Evolutionary conservation across 2,888 invertebrate genomes (phyloP).

Genomic region (Panzeria rudis): DNA sequence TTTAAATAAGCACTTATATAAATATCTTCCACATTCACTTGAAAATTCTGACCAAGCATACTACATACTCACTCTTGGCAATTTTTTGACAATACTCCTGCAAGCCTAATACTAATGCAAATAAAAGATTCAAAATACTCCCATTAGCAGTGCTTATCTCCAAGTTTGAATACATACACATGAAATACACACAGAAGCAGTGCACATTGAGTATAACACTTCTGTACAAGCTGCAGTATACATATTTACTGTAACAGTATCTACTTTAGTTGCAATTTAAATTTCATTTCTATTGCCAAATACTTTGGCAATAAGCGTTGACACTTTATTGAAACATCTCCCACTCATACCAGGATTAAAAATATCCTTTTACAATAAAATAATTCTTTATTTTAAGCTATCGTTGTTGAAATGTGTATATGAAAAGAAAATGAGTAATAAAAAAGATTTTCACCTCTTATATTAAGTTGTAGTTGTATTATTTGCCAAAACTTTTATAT

Average conservation of each 20-base stretch:
- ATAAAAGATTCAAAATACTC: too few relatives aligned
- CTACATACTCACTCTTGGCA: too few relatives aligned
- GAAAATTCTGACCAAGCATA: too few relatives aligned
- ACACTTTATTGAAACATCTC: conserved; percentile 64
- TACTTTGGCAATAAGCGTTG: conserved; percentile 67
- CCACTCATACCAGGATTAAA: conserved; percentile 6
- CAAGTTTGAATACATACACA: background rate
- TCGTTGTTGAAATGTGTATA: background rate
- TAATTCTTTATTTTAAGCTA: background rate
- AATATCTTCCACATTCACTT: too few relatives aligned
- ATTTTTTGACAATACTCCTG: too few relatives aligned
- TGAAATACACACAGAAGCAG: background rate
- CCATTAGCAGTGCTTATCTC: background rate
- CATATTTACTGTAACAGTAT: background rate
- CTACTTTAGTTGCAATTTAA: conserved; percentile 61
- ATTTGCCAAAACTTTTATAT: conserved; percentile 61
- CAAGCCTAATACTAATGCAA: too few relatives aligned
- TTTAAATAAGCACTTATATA: too few relatives aligned
- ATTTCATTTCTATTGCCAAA: conserved; percentile 67
- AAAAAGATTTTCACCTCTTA: conserved; percentile 58
- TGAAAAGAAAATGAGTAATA: conserved; percentile 6
- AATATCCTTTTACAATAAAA: background rate
- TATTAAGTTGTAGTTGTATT: conserved; percentile 48
- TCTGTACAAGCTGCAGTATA: background rate
- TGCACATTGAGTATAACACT: background rate